Evolutionary conservation across 2,797 vertebrate species (phyloP).

Genomic region (Sitta carolinensis): DNA sequence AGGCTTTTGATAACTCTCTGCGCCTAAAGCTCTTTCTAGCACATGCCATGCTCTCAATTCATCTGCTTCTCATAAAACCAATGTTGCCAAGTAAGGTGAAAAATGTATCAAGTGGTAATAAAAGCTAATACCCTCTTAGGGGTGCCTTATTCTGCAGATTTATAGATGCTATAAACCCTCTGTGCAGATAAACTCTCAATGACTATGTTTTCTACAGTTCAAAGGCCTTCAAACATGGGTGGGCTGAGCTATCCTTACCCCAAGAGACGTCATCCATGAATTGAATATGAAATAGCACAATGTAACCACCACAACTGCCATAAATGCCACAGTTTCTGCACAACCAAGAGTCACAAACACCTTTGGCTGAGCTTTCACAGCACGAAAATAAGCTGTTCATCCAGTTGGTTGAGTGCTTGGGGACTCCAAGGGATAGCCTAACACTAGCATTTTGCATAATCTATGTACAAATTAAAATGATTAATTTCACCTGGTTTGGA

Average conservation of each 20-base stretch:
- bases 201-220: neutral
- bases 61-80: neutral
- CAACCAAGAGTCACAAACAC: neutral
- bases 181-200: neutral
- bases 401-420: neutral
- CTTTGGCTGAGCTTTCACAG: neutral
- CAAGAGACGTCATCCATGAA: neutral
- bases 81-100: neutral
- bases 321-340: neutral
- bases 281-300: neutral
- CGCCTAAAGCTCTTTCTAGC: neutral
- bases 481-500: neutral
- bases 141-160: neutral
- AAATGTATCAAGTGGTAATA: neutral
- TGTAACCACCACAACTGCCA: neutral
- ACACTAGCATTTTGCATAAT: neutral
- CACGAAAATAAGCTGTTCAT: neutral
- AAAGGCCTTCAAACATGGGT: neutral
- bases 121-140: neutral
- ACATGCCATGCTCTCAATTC: neutral
- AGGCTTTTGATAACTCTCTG: neutral
- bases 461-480: neutral
- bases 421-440: neutral
- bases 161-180: neutral
- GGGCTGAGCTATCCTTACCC: neutral